Percentiles rank a stretch among this genome's conserved stretches.
These are phyloP conservation scores for Sinella curviseta DNA, from an alignment of 1,140 invertebrate species.

Conservation along the genomic window DNA sequence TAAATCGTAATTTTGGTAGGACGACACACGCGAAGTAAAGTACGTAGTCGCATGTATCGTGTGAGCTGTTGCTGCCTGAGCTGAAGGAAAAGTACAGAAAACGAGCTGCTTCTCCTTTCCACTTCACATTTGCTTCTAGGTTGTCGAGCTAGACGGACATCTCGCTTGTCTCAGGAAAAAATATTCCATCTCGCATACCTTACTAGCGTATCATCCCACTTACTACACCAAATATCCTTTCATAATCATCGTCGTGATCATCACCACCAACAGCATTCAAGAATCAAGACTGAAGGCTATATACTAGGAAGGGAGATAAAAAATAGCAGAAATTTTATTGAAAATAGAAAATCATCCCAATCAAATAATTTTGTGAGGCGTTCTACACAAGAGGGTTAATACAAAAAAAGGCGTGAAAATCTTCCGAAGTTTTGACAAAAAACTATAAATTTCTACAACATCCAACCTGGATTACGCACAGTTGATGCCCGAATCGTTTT, in stretches of 20 bases:
- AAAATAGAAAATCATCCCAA: too few species aligned
- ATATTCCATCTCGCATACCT: not conserved
- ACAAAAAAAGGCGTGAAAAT: too few species aligned
- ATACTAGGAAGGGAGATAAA: too few species aligned
- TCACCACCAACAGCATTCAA: not conserved
- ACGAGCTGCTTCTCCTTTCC: not conserved
- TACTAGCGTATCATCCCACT: not conserved
- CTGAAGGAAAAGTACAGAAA: not conserved
- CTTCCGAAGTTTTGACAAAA: too few species aligned
- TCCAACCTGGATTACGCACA: not conserved
- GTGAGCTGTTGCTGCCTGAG: not conserved
- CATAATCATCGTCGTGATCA: not conserved
- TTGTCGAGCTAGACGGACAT: slow-evolving; percentile 4
- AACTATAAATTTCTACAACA: not conserved
- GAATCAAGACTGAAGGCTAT: too few species aligned
- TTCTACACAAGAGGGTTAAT: too few species aligned
- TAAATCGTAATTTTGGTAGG: too few species aligned
- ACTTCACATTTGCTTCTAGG: slow-evolving; percentile 9
- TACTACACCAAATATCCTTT: not conserved
- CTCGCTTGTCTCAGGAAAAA: slow-evolving; percentile 5
- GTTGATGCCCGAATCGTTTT: not conserved
- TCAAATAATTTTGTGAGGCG: too few species aligned
- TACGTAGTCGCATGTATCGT: too few species aligned
- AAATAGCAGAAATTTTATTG: too few species aligned
- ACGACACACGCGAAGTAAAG: too few species aligned